Evolutionary conservation across 2,888 invertebrate genomes (phyloP), one percentile per base, ranked within the genome.

Genomic region (Lacanobia wlatinum): DNA sequence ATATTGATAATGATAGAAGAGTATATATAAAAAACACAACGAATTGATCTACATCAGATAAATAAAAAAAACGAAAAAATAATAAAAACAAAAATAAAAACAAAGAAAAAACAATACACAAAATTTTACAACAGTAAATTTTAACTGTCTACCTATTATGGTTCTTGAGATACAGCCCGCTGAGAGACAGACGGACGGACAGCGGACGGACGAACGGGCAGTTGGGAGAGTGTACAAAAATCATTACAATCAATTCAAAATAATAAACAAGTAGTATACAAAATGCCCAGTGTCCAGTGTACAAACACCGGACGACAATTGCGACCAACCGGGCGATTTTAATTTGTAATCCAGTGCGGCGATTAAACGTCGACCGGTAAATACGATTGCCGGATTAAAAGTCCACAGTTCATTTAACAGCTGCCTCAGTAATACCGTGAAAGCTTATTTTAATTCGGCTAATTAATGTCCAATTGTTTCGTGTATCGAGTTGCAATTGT

Each of bases 371-470:
- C 72, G 75, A 80, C 85, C 89, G 86, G 89, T 88, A 88, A 90
- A 90, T 89, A 89, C 89, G 87, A 87, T 87, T 82, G 81, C 79
- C 69, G 91, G 92, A 92, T 93, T 93, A 90, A 93, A 92, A 92
- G 87, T 89, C 84, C 88, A 89, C 92, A 90, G 92, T 90, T 91
- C 92, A 92, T 92, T 93, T 90, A 89, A 87, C 90, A 76, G 73
- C 83, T 76, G 87, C 83, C 85, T 82, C 79, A 59, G 76, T 86
- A 82, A 83, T 85, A 77, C 83, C 79, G 85, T 83, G 78, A 81
- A 84, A 86, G 89, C 87, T 90, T 89, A 88, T 88, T 89, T 89
- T 89, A 90, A 91, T 88, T 87, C 86, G 68, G 77, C 73, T 85
- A 87, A 90, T 89, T 89, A 88, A 88, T 87, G 86, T 83, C 46